Percentiles rank a stretch among this genome's conserved stretches.
phyloP scores from a whole-genome alignment of 2,888 invertebrate genomes.

The Parelbella ahira region DNA sequence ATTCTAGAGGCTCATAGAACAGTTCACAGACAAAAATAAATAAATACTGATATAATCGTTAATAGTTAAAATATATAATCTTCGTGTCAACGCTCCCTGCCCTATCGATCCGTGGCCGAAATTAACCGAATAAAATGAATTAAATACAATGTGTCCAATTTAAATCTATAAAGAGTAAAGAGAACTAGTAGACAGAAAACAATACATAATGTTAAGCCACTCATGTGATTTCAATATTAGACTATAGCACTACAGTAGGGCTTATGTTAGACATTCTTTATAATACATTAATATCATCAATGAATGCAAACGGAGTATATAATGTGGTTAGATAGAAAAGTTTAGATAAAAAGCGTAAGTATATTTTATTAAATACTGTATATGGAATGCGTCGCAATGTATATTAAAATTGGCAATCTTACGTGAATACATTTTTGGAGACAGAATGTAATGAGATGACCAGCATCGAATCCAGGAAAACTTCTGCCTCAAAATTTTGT shows the following conservation, averaged over 20 bases:
- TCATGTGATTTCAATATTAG: constrained; percentile 38
- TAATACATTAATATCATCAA: constrained; percentile 42
- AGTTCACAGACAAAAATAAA: constrained; percentile 1
- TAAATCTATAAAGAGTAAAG: constrained; percentile 31
- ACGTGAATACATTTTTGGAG: constrained; percentile 40
- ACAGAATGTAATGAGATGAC: constrained; percentile 51
- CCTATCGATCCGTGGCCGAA: constrained; percentile 23
- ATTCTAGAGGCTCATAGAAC: constrained; percentile 18
- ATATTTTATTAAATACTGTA: constrained; percentile 56
- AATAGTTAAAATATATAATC: neutral
- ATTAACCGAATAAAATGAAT: constrained; percentile 33
- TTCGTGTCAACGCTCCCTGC: constrained; percentile 20
- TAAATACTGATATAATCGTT: constrained; percentile 7
- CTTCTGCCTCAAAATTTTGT: constrained; percentile 42
- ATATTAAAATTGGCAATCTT: constrained; percentile 47
- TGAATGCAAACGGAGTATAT: constrained; percentile 38
- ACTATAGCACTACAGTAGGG: constrained; percentile 38
- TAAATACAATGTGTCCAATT: constrained; percentile 38
- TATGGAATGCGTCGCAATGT: constrained; percentile 71
- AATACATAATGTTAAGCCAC: constrained; percentile 41
- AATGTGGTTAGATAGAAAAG: constrained; percentile 34
- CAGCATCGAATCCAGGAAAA: constrained; percentile 55
- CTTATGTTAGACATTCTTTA: constrained; percentile 39
- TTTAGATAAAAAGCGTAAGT: constrained; percentile 56
- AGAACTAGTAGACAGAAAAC: constrained; percentile 32